These are phyloP conservation scores for Zosterops lateralis DNA, from an alignment of 2,113 vertebrate genomes.

Conservation along the genomic window DNA sequence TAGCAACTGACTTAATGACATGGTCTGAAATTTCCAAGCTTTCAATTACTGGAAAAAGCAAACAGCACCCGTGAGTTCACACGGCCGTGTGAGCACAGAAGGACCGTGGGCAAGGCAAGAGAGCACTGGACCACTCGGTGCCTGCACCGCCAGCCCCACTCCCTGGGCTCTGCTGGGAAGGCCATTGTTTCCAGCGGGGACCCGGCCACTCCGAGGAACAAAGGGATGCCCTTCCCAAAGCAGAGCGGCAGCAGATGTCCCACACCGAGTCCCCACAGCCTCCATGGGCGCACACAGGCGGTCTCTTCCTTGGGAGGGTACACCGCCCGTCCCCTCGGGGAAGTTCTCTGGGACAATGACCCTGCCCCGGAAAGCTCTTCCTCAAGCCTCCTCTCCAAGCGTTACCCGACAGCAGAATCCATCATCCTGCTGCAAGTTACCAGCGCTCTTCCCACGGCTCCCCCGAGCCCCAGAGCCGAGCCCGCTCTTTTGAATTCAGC, in stretches of 20 bases:
- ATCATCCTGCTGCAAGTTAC: constrained; percentile 2
- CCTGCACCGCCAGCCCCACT: not conserved
- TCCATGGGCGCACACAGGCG: not conserved
- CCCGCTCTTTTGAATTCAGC: not conserved
- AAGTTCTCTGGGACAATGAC: not conserved
- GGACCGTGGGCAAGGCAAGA: accelerated
- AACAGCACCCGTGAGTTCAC: accelerated
- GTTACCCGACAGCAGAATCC: not conserved
- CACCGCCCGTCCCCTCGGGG: not conserved
- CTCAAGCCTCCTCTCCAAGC: not conserved
- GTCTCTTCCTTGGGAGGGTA: not conserved
- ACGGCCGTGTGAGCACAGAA: accelerated
- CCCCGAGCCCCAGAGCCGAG: not conserved
- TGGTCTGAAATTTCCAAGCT: not conserved
- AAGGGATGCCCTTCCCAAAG: constrained; percentile 23
- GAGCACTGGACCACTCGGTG: accelerated
- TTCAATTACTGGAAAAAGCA: not conserved
- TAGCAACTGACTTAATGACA: not conserved
- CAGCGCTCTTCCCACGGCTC: not conserved
- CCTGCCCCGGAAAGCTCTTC: not conserved
- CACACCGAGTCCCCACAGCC: not conserved
- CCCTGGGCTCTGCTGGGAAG: not conserved
- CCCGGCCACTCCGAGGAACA: not conserved
- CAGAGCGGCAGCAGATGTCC: not conserved
- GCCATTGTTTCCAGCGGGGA: not conserved